Conservation (phyloP, 2,113 vertebrate species). For the Solenodon paradoxus region DNA sequence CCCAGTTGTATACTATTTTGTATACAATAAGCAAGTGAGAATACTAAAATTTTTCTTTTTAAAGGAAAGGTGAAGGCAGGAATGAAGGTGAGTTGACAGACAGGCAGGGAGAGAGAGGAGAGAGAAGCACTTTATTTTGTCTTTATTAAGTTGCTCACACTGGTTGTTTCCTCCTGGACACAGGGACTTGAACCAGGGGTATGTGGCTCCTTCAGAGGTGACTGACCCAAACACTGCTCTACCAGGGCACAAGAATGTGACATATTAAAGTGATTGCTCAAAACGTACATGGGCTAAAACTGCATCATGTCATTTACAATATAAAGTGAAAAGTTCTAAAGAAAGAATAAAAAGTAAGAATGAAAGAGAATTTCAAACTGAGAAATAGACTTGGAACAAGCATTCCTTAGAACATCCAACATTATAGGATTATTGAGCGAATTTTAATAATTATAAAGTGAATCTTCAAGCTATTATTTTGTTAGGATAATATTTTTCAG, state of each 20-base stretch:
- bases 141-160: too few species aligned
- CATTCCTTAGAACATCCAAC: neutral
- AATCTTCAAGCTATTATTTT: neutral
- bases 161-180: too few species aligned
- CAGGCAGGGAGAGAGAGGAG: too few species aligned
- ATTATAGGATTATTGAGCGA: neutral
- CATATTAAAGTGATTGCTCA: neutral
- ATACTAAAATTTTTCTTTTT: too few species aligned
- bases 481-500: conserved; percentile 12
- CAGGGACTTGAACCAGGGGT: too few species aligned
- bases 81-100: too few species aligned
- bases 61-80: too few species aligned
- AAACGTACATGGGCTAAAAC: neutral
- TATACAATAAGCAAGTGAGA: neutral
- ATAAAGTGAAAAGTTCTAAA: conserved; percentile 1
- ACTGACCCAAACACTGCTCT: too few species aligned
- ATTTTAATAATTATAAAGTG: neutral
- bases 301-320: neutral
- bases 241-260: too few species aligned
- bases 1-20: conserved; percentile 33
- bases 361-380: conserved; percentile 2
- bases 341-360: neutral
- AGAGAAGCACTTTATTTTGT: too few species aligned
- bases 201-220: too few species aligned
- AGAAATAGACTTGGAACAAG: conserved; percentile 9